These are phyloP conservation scores for Phrynosoma platyrhinos DNA, from an alignment of 2,113 vertebrate species.

Conservation along the genomic window DNA sequence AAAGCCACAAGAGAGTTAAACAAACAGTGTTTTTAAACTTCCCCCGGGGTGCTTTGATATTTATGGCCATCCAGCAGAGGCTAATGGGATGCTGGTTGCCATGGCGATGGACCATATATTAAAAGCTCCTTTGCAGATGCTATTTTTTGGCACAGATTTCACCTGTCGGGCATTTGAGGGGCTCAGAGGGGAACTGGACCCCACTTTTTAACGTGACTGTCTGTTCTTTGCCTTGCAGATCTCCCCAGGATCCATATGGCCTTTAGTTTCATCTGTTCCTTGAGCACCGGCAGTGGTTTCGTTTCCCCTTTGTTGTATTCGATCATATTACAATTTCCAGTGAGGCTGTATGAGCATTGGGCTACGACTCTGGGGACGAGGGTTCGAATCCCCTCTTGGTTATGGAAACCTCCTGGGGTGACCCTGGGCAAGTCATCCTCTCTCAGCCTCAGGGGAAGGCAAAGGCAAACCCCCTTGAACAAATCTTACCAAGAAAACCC, in stretches of 20 bases:
- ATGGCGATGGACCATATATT: neutral
- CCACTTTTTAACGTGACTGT: neutral
- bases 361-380: too few relatives aligned
- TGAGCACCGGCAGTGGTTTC: neutral
- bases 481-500: too few relatives aligned
- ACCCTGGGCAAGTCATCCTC: too few relatives aligned
- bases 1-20: neutral
- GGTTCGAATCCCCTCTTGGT: too few relatives aligned
- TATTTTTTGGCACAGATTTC: neutral
- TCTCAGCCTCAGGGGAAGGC: too few relatives aligned
- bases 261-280: neutral
- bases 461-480: too few relatives aligned
- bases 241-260: neutral
- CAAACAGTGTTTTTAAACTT: neutral
- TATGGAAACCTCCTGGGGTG: too few relatives aligned
- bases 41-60: neutral
- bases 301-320: neutral
- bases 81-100: slow-evolving; percentile 5
- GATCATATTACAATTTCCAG: neutral
- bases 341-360: too few relatives aligned
- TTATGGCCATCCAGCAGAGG: slow-evolving; percentile 1
- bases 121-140: neutral
- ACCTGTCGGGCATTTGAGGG: neutral
- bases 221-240: slow-evolving; percentile 15
- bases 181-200: neutral